Base-by-base conservation (phyloP, 2,113 vertebrate genomes). In the Lophura nycthemera region DNA sequence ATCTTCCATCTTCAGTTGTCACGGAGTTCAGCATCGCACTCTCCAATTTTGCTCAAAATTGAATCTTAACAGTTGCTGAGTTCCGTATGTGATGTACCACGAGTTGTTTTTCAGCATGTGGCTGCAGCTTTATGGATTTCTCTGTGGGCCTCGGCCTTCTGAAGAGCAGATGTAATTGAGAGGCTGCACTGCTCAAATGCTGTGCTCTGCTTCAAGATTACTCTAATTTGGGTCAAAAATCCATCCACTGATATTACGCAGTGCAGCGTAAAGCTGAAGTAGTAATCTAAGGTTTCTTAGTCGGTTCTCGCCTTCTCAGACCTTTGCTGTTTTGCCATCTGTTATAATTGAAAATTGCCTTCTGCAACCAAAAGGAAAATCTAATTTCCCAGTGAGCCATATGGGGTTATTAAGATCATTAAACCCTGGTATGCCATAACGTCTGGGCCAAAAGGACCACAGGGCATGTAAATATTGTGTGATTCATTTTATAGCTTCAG, bases 361-460 rank as follows among this genome's bases (percentile, higher is more conserved):
- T 96, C 96, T 94, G 95, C 70, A 94, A 86, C 93, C 90, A 95
- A 94, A 94, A 85, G 89, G 89, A 95, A 96, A 96, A 96, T 96
- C 95, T 96, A 96, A 96, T 95, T 95, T 96, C 90, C 89, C 86
- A 92, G 95, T 87, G 87, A 96, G 95, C 95, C 96, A 95, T 96
- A 95, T 96, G 96, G 94, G 94, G 90, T 96, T 95, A 96, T 96
- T 95, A 96, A 91, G 93, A 96, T 95, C 91, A 94, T 97, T 96
- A 96, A 93, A 85, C 91, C 93, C 86, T 83, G 66, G 81, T 93
- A 96, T 92, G 94, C 94, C 84, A 89, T 83, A 89, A 91, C 65
- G 90, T 78, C 86, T 86, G 86, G 82, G 93, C 94, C 93, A 92
- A 89, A 89, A 93, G 90, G 89, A 95, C 86, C 89, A 90, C 64